A percentile compares a stretch with the other conserved stretches of the same genome.
phyloP scores from a whole-genome alignment of 1,140 invertebrate species.

The Centruroides sculpturatus region DNA sequence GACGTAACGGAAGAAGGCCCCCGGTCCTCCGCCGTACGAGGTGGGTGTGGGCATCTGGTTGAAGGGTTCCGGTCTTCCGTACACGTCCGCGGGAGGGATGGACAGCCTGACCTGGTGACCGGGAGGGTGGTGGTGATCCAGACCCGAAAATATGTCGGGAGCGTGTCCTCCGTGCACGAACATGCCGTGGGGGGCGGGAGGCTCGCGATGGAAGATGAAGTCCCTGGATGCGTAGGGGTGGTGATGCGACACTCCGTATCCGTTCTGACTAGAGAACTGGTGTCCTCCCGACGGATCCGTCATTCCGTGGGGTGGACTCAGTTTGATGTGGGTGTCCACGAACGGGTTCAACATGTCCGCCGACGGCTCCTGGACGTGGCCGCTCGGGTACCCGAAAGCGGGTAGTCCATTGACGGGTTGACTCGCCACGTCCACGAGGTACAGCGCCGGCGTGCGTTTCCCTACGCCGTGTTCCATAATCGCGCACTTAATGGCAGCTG shows the following conservation, averaged over 20 bases:
- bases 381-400: background rate
- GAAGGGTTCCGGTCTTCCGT: constrained; percentile 26
- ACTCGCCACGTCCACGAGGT: no score
- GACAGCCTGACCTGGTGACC: constrained; percentile 30
- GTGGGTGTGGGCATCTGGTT: constrained; percentile 22
- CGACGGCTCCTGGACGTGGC: background rate
- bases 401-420: no score
- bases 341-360: constrained; percentile 9
- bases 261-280: constrained; percentile 7
- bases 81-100: constrained; percentile 26
- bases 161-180: constrained; percentile 18
- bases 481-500: no score
- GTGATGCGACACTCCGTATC: constrained; percentile 25
- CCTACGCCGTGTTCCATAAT: no score
- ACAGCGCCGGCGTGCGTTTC: no score
- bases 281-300: background rate
- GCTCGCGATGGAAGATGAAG: constrained; percentile 50
- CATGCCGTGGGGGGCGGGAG: constrained; percentile 13
- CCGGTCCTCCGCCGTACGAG: constrained; percentile 34
- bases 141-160: constrained; percentile 29
- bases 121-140: constrained; percentile 24
- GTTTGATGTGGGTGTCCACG: constrained; percentile 4
- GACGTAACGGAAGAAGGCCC: constrained; percentile 84
- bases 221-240: constrained; percentile 51
- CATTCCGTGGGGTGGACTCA: constrained; percentile 2